Evolutionary conservation across 2,888 invertebrate species (phyloP), one percentile per base, ranked within the genome.

Genomic region (Leistus spinibarbis): DNA sequence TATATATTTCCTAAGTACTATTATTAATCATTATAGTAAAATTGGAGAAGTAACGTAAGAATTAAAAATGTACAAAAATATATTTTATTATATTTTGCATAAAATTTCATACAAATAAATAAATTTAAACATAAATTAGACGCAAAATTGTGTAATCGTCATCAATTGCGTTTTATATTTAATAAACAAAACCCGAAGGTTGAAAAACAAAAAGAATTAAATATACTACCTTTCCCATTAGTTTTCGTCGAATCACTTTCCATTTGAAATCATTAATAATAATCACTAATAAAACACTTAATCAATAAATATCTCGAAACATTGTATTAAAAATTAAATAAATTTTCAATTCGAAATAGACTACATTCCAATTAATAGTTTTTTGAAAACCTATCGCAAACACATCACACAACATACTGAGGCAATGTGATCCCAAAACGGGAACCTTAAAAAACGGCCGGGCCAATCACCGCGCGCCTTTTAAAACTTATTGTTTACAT

Each of bases 371-470:
- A 53, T 16, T n/a, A 17, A 53, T 57, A 40, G 40, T 40, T 40
- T 40, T 40, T 40, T 40, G 10, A 40, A 60, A 74, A 74, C 67
- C 62, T 67, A 67, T 57, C 73, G 53, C 54, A 40, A 23, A 23
- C 68, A 57, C 73, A 67, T 67, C 73, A 23, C 54, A 68, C 40
- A 54, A 54, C 67, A 60, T 56, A 74, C 73, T 74, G 73, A 74
- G 72, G 79, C 79, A 81, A 80, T 79, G 80, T 80, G 73, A 76
- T 69, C 66, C 78, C 77, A 78, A 79, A 78, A 77, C 77, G 81
- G 81, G 80, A 82, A 82, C 82, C 83, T 82, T 82, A 82, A 83
- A 83, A 83, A 83, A 82, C 79, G 80, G 81, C 79, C 81, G 82
- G 82, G 81, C 84, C 84, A 83, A 83, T 83, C 81, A 81, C 60